These are phyloP conservation scores for Etheostoma cragini DNA, from an alignment of 2,113 vertebrate genomes.

Conservation along the genomic window DNA sequence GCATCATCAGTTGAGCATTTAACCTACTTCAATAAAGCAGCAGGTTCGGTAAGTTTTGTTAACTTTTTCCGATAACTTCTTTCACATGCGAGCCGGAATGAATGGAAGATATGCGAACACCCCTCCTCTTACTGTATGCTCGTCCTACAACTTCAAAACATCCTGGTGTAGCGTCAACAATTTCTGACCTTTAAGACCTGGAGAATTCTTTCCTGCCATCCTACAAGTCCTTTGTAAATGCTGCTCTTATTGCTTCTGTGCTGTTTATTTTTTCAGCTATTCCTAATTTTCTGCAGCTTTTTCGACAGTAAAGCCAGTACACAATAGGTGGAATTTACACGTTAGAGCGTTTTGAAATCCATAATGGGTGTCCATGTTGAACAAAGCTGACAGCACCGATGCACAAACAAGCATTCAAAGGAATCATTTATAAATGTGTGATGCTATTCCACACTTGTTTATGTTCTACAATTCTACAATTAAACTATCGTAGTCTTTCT, in stretches of 20 bases:
- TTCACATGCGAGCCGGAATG: not conserved
- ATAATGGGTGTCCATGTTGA: not conserved
- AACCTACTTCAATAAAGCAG: conserved; percentile 39
- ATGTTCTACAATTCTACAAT: not conserved
- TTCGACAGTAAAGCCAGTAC: not conserved
- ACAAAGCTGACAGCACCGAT: not conserved
- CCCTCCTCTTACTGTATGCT: not conserved
- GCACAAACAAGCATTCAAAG: not conserved
- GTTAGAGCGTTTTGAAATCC: not conserved
- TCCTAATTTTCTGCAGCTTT: not conserved
- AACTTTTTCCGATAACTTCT: conserved; percentile 38
- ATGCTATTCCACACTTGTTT: not conserved
- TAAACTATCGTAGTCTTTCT: not conserved
- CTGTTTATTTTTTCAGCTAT: not conserved
- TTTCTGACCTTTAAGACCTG: not conserved
- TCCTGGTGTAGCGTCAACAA: not conserved
- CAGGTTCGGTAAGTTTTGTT: conserved; percentile 46
- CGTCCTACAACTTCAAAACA: not conserved
- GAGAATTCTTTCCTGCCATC: not conserved
- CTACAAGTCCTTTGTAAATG: not conserved
- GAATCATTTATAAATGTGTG: not conserved
- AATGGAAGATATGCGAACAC: conserved; percentile 1
- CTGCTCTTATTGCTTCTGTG: conserved; percentile 11
- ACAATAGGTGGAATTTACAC: not conserved
- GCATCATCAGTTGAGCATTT: conserved; percentile 26